Conservation (phyloP, 2,888 invertebrate species). For the Crossocerus cetratus region DNA sequence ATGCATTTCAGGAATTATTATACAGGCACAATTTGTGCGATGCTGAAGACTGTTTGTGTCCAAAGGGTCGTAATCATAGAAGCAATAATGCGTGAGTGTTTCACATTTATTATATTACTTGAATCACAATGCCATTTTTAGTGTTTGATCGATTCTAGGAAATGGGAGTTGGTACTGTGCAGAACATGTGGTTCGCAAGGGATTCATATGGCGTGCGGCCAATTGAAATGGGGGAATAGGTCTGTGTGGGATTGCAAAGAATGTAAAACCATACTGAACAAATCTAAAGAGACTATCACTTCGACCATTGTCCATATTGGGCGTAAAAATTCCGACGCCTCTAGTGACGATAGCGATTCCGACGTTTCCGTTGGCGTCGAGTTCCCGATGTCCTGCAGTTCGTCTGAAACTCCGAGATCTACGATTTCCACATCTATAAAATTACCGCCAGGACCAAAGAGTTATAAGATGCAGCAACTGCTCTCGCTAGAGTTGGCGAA, state of each 20-base stretch:
- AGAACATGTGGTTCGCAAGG: constrained; percentile 80
- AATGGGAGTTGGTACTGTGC: constrained; percentile 80
- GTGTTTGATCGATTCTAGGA: constrained; percentile 63
- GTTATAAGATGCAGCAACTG: background rate
- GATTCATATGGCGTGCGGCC: constrained; percentile 78
- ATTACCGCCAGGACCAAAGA: constrained; percentile 64
- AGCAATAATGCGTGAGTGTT: constrained; percentile 74
- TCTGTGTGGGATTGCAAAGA: constrained; percentile 76
- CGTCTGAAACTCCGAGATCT: background rate
- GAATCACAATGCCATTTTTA: background rate
- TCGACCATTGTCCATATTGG: constrained; percentile 2
- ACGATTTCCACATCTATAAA: constrained; percentile 22
- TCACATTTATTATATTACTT: background rate
- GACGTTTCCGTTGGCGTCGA: constrained; percentile 72
- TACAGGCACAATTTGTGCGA: constrained; percentile 82
- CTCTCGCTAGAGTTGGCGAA: background rate
- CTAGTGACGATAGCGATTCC: constrained; percentile 62
- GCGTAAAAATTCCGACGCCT: constrained; percentile 8
- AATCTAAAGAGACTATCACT: constrained; percentile 15
- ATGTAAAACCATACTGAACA: constrained; percentile 70
- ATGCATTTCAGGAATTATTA: constrained; percentile 86
- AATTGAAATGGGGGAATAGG: constrained; percentile 73
- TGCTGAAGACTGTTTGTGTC: constrained; percentile 80
- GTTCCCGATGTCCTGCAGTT: constrained; percentile 30
- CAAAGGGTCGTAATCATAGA: constrained; percentile 78